Evolutionary conservation across 2,113 vertebrate genomes (phyloP).

Genomic region (Donacobius atricapilla): DNA sequence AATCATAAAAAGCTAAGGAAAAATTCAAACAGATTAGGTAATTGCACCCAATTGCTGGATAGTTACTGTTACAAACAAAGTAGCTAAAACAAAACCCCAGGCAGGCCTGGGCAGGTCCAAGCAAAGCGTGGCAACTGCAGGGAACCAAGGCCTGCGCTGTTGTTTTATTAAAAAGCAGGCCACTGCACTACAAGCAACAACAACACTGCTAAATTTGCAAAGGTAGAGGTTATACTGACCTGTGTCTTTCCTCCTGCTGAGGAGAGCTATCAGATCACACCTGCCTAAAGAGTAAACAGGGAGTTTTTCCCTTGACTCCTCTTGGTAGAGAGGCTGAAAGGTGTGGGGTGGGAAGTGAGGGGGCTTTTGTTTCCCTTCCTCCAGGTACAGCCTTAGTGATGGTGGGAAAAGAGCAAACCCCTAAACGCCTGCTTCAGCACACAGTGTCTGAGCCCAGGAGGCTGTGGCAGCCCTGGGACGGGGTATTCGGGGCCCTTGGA

Average conservation of each 20-base stretch:
- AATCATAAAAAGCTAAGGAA: background rate
- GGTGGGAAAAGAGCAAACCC: background rate
- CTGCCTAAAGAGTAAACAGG: background rate
- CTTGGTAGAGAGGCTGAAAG: background rate
- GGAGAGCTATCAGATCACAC: background rate
- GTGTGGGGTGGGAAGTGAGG: background rate
- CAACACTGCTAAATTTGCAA: background rate
- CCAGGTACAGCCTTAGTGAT: background rate
- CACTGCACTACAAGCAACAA: background rate
- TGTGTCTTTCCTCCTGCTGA: background rate
- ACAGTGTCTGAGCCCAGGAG: background rate
- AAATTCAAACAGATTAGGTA: background rate
- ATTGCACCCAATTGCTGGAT: background rate
- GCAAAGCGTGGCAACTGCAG: background rate
- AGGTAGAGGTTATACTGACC: background rate
- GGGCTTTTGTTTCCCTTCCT: background rate
- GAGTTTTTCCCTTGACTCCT: background rate
- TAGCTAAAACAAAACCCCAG: background rate
- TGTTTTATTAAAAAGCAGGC: background rate
- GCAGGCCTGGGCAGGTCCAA: background rate
- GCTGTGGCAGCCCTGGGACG: background rate
- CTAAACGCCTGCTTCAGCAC: background rate
- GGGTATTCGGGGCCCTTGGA: background rate
- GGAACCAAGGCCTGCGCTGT: accelerated
- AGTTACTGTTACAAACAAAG: background rate